Conservation (phyloP, 2,888 invertebrate genomes). For the Drosophila hamatofila region DNA sequence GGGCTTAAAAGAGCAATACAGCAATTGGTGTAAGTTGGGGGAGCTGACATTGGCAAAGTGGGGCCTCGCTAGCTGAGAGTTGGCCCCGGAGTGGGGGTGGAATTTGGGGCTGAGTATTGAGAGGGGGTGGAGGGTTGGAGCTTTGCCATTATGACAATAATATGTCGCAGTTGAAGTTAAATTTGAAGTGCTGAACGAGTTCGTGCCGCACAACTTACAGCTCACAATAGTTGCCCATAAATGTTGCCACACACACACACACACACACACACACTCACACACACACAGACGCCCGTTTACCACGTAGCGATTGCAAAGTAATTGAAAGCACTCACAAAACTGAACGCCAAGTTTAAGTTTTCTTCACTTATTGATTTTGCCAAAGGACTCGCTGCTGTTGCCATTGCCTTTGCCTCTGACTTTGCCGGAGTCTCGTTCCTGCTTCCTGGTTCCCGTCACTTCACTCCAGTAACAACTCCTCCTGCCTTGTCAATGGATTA, state of each 20-base stretch:
- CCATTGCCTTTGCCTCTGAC: background rate
- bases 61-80: background rate
- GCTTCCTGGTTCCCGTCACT: background rate
- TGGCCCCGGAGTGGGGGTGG: background rate
- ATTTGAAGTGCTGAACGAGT: conserved; percentile 47
- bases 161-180: conserved; percentile 71
- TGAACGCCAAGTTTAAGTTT: conserved; percentile 43
- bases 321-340: conserved; percentile 66
- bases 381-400: conserved; percentile 17
- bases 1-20: conserved; percentile 33
- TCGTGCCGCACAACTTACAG: conserved; percentile 55
- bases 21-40: background rate
- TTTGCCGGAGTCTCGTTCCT: background rate
- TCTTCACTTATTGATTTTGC: conserved; percentile 52
- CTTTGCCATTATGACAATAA: conserved; percentile 75
- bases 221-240: conserved; percentile 46
- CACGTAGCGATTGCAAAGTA: conserved; percentile 65
- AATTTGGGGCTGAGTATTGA: background rate
- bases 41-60: background rate
- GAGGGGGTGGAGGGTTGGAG: background rate
- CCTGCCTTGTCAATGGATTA: conserved; percentile 22
- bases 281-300: background rate
- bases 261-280: background rate
- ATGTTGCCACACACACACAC: conserved; percentile 22
- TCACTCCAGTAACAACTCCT: background rate